phyloP scores from a whole-genome alignment of 2,888 invertebrate genomes.

The Tipula confusa region DNA sequence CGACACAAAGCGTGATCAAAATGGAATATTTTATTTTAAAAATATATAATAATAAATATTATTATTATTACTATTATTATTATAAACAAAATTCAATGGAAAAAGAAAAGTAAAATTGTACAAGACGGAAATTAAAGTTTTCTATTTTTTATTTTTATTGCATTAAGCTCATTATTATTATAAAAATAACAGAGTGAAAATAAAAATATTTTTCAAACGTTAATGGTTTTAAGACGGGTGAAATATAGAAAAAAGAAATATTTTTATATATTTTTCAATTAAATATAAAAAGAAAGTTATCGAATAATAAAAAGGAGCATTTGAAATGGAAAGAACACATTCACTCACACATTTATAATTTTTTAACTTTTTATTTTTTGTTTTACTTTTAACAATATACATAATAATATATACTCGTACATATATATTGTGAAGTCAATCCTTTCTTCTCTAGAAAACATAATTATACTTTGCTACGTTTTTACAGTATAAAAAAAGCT shows the following conservation, averaged over 20 bases:
- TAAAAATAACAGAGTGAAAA: not conserved
- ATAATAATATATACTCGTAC: no score
- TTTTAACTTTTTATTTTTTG: no score
- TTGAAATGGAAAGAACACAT: not conserved
- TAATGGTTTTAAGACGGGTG: not conserved
- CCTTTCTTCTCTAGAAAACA: no score
- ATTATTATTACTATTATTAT: no score
- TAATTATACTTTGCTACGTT: no score
- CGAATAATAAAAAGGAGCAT: not conserved
- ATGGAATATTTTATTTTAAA: not conserved
- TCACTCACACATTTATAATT: no score
- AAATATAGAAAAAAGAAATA: not conserved
- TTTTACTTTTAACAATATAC: no score
- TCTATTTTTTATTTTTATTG: not conserved
- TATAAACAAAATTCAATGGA: not conserved
- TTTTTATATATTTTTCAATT: not conserved
- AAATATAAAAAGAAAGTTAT: not conserved
- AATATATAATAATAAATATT: not conserved
- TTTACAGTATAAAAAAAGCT: no score
- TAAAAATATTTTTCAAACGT: not conserved
- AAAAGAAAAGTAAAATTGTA: not conserved
- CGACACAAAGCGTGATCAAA: not conserved
- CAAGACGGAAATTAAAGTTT: conserved; percentile 20
- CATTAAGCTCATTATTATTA: conserved; percentile 14
- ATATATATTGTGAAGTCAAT: no score